Evolutionary conservation across 2,888 invertebrate genomes (phyloP).

Genomic region (Scaptomyza parva): DNA sequence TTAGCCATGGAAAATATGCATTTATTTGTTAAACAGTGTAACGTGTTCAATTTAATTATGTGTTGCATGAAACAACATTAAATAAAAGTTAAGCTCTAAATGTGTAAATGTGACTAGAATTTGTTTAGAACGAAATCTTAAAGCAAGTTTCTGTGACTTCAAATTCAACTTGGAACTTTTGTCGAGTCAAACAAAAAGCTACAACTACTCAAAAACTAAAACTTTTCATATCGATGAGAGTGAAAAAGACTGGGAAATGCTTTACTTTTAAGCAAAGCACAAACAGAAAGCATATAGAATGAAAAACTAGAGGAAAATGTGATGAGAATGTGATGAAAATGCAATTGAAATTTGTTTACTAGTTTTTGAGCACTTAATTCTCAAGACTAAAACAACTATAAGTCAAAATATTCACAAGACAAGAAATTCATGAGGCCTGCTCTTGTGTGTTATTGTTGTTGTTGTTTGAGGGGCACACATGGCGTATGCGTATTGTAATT

Average conservation of each 20-base stretch:
- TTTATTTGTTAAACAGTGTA: conserved; percentile 39
- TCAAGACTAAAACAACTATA: conserved; percentile 12
- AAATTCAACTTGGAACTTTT: conserved; percentile 7
- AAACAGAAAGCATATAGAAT: conserved; percentile 7
- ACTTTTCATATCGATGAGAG: conserved; percentile 24
- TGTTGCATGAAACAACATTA: conserved; percentile 6
- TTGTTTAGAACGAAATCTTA: too few relatives aligned
- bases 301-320: not conserved
- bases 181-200: conserved; percentile 11
- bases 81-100: not conserved
- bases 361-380: not conserved
- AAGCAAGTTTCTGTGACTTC: not conserved
- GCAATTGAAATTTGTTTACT: conserved; percentile 25
- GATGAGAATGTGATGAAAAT: conserved; percentile 20
- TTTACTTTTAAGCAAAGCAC: conserved; percentile 2
- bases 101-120: not conserved
- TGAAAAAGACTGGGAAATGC: too few relatives aligned
- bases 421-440: not conserved
- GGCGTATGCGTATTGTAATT: conserved; percentile 53
- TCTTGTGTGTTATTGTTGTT: not conserved
- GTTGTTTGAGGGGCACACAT: conserved; percentile 12
- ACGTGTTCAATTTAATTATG: conserved; percentile 31
- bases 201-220: conserved; percentile 1
- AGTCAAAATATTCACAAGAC: not conserved
- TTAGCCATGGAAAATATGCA: conserved; percentile 51